These are phyloP conservation scores for Malthinus seriepunctatus DNA, from an alignment of 2,888 invertebrate genomes.

Conservation along the genomic window DNA sequence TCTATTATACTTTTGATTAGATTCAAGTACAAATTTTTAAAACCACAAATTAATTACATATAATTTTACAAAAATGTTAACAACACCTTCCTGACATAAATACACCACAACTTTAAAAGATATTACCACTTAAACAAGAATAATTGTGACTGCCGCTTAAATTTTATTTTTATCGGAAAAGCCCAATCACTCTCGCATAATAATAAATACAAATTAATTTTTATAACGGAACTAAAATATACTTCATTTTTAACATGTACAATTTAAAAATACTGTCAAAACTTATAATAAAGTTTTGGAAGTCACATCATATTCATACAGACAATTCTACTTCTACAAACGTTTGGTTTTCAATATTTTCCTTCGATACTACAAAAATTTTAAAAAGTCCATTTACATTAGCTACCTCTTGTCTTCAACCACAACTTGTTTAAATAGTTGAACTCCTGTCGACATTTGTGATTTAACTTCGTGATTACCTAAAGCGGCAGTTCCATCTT, in stretches of 20 bases:
- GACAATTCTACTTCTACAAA: constrained; percentile 18
- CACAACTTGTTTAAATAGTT: constrained; percentile 72
- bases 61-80: too few species aligned
- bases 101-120: too few species aligned
- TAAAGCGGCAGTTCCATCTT: constrained; percentile 87
- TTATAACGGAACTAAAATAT: constrained; percentile 4
- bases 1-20: too few species aligned
- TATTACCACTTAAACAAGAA: too few species aligned
- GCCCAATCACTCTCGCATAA: not conserved
- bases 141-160: not conserved
- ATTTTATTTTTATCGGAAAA: too few species aligned
- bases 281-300: constrained; percentile 19
- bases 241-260: not conserved
- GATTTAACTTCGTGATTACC: constrained; percentile 82
- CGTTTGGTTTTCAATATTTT: constrained; percentile 8
- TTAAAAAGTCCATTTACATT: constrained; percentile 4
- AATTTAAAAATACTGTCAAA: constrained; percentile 6
- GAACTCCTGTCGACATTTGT: constrained; percentile 70
- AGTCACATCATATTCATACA: constrained; percentile 23
- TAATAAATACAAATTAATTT: constrained; percentile 1
- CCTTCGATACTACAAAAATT: constrained; percentile 9
- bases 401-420: constrained; percentile 75
- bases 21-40: too few species aligned
- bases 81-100: too few species aligned
- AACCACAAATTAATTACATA: too few species aligned